phyloP scores from a whole-genome alignment of 30 jellyfish, hydroid and myxozoan species.

The Cassiopea xamachana region DNA sequence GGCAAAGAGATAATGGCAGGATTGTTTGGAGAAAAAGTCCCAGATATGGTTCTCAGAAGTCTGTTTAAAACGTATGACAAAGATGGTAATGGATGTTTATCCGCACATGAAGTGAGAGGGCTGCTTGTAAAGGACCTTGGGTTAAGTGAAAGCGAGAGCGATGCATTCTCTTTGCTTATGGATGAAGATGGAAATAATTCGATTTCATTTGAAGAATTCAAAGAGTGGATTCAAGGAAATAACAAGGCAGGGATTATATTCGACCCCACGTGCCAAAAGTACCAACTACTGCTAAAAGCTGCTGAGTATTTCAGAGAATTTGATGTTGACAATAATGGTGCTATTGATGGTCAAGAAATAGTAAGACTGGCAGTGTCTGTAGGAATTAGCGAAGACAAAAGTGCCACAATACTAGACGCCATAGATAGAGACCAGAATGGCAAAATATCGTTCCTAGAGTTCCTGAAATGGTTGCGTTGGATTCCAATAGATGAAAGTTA shows the following conservation, averaged over 20 bases:
- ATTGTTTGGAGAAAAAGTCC: constrained; percentile 39
- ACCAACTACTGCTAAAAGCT: constrained; percentile 71
- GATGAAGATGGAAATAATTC: constrained; percentile 54
- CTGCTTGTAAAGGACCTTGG: constrained; percentile 61
- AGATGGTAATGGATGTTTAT: constrained; percentile 29
- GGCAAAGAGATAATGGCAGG: constrained; percentile 37
- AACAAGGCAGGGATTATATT: constrained; percentile 17
- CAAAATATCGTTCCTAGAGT: constrained; percentile 77
- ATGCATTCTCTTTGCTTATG: constrained; percentile 36
- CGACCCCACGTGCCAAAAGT: constrained; percentile 41
- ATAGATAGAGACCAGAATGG: constrained; percentile 85
- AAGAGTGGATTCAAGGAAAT: constrained; percentile 41
- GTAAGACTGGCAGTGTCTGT: constrained; percentile 28
- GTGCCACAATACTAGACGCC: constrained; percentile 48
- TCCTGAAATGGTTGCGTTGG: constrained; percentile 89
- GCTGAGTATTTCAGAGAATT: constrained; percentile 75
- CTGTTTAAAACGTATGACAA: constrained; percentile 58
- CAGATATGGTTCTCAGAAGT: constrained; percentile 59
- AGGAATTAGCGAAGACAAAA: constrained; percentile 64
- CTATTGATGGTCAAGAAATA: constrained; percentile 81
- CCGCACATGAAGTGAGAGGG: constrained; percentile 40
- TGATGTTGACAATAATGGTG: constrained; percentile 73
- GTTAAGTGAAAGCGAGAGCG: constrained; percentile 40
- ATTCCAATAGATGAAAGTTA: constrained; percentile 46
- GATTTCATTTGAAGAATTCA: constrained; percentile 60